A percentile compares a stretch with the other conserved stretches of the same genome.
Evolutionary conservation across 92 coral and sea anemone species (phyloP).

Genomic region (Scolanthus callimorphus): DNA sequence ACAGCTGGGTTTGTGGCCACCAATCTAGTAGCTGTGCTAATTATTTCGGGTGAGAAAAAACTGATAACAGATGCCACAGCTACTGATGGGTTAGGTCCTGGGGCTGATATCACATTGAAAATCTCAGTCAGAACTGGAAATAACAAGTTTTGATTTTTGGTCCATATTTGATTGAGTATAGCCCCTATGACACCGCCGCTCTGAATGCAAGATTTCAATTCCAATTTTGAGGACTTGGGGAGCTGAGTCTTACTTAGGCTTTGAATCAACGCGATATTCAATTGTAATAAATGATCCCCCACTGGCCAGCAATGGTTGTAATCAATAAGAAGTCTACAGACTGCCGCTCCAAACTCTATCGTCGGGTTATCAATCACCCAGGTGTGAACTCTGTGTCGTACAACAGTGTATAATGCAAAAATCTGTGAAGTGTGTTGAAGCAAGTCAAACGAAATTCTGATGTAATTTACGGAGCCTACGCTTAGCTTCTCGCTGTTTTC

Average conservation of each 20-base stretch:
- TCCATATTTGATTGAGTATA: constrained; percentile 65
- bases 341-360: constrained; percentile 72
- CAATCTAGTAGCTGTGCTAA: constrained; percentile 62
- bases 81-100: constrained; percentile 70
- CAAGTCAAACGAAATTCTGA: constrained; percentile 60
- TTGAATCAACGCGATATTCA: constrained; percentile 46
- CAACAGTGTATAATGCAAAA: constrained; percentile 65
- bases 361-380: constrained; percentile 52
- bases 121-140: constrained; percentile 68
- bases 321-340: constrained; percentile 76
- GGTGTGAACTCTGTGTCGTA: constrained; percentile 66
- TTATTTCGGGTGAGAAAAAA: constrained; percentile 68
- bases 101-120: constrained; percentile 64
- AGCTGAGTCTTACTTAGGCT: constrained; percentile 78
- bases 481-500: constrained; percentile 43
- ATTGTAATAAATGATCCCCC: constrained; percentile 70
- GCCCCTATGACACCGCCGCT: constrained; percentile 68
- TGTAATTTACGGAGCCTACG: constrained; percentile 43
- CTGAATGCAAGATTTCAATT: constrained; percentile 69
- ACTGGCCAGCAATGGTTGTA: constrained; percentile 91
- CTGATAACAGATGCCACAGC: constrained; percentile 75
- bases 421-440: constrained; percentile 72
- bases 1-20: constrained; percentile 63
- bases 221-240: constrained; percentile 88
- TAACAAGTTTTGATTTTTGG: constrained; percentile 62